Evolutionary conservation across 2,888 invertebrate genomes (phyloP).

Genomic region (Tetragonisca angustula): DNA sequence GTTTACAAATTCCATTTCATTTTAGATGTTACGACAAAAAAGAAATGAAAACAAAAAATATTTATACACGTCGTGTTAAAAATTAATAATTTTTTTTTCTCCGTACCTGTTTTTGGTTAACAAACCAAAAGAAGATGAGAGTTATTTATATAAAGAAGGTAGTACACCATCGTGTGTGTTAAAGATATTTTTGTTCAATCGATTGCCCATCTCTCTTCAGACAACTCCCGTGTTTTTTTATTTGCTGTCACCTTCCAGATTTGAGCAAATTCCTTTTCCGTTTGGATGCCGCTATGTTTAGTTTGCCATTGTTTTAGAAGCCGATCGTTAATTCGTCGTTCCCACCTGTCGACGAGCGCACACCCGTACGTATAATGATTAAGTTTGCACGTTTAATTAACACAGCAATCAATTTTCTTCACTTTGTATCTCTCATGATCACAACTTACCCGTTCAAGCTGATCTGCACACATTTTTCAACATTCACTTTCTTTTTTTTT

Average conservation of each 20-base stretch:
- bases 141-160: neutral
- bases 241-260: slow-evolving; percentile 69
- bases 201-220: slow-evolving; percentile 53
- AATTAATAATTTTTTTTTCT: neutral
- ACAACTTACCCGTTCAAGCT: neutral
- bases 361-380: slow-evolving; percentile 88
- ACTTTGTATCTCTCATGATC: neutral
- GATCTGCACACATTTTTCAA: neutral
- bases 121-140: neutral
- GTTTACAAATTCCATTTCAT: too few relatives aligned
- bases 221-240: slow-evolving; percentile 67
- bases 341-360: slow-evolving; percentile 87
- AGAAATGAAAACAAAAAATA: neutral
- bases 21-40: neutral
- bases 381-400: slow-evolving; percentile 61
- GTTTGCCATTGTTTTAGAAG: slow-evolving; percentile 83
- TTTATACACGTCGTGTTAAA: neutral
- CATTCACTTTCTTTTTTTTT: neutral
- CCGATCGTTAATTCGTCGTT: slow-evolving; percentile 73
- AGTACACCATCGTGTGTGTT: slow-evolving; percentile 11
- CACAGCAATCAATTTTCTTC: slow-evolving; percentile 3
- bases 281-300: slow-evolving; percentile 81
- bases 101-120: neutral
- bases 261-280: slow-evolving; percentile 84
- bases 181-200: slow-evolving; percentile 4